phyloP scores from a whole-genome alignment of 2,888 invertebrate genomes.

The Ceriagrion tenellum region DNA sequence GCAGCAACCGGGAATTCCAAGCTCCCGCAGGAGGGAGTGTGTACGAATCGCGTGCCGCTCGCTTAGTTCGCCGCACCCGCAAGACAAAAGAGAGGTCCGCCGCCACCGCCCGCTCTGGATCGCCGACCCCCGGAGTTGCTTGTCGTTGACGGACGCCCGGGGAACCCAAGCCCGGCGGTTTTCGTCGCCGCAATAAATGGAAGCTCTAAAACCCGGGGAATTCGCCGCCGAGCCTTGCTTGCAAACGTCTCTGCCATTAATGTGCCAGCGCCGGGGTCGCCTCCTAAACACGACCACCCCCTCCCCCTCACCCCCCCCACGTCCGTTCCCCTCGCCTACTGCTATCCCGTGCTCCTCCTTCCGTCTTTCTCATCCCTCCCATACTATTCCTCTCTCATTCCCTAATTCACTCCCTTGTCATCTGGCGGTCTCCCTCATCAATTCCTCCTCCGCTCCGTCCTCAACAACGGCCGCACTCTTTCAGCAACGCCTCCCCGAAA shows the following conservation, averaged over 20 bases:
- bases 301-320: no score
- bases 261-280: neutral
- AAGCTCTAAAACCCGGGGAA: slow-evolving; percentile 15
- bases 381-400: no score
- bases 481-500: no score
- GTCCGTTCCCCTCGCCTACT: no score
- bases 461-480: no score
- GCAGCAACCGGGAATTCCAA: neutral
- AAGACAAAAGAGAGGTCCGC: neutral
- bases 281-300: neutral
- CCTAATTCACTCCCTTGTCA: neutral
- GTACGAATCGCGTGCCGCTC: neutral
- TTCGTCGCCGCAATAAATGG: slow-evolving; percentile 16
- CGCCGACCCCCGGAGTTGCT: slow-evolving; percentile 14
- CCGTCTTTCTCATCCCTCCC: no score
- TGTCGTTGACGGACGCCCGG: slow-evolving; percentile 9
- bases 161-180: neutral
- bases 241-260: slow-evolving; percentile 18
- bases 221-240: neutral
- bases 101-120: neutral
- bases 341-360: no score
- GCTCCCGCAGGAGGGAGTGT: neutral
- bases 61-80: neutral
- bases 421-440: neutral
- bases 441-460: neutral